phyloP scores from a whole-genome alignment of 2,888 invertebrate species.

The Nemotelus pantherinus region DNA sequence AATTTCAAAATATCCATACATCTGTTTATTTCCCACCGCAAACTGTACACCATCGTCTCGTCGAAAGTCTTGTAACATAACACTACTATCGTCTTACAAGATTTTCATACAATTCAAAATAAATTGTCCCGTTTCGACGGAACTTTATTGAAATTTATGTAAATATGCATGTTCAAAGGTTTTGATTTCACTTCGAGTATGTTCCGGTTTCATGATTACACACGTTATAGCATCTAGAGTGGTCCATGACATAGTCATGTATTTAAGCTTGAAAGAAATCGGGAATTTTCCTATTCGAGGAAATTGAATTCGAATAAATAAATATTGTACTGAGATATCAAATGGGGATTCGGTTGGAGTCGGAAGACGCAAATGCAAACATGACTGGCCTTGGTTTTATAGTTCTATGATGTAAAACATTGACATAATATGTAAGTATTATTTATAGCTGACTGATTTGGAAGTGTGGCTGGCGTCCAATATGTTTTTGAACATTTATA shows the following conservation, averaged over 20 bases:
- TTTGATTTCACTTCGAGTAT: conserved; percentile 6
- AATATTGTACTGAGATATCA: conserved; percentile 14
- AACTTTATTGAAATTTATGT: conserved; percentile 30
- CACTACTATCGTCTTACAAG: conserved; percentile 14
- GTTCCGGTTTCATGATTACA: conserved; percentile 19
- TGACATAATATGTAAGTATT: too few species aligned
- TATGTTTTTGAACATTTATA: too few species aligned
- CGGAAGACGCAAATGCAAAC: not conserved
- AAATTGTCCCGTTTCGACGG: not conserved
- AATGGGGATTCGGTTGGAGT: conserved; percentile 1
- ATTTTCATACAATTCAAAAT: not conserved
- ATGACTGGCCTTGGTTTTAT: not conserved
- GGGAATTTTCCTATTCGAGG: conserved; percentile 10
- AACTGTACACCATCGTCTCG: too few species aligned
- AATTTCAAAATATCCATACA: too few species aligned
- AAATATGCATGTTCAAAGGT: conserved; percentile 13
- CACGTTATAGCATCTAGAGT: not conserved
- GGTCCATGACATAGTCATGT: not conserved
- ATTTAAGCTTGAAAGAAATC: conserved; percentile 5
- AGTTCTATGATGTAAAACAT: not conserved
- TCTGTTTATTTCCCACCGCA: too few species aligned
- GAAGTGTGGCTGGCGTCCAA: too few species aligned
- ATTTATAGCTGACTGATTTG: too few species aligned
- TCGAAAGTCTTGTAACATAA: not conserved
- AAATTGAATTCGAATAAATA: conserved; percentile 30